Base-by-base conservation (phyloP, 2,888 invertebrate genomes). In the Diabrotica balteata region DNA sequence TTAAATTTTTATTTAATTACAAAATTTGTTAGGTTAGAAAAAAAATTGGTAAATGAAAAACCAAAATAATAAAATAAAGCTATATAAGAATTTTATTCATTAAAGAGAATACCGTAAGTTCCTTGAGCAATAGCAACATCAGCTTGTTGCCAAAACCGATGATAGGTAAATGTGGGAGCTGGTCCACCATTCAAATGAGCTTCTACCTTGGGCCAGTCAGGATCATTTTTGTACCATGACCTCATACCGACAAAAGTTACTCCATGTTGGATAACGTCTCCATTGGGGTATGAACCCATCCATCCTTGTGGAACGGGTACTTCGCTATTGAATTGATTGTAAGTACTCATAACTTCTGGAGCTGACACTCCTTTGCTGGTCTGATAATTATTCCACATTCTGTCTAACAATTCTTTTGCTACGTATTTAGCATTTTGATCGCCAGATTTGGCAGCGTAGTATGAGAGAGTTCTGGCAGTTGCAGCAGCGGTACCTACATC, bases 141-240 rank as follows among this genome's bases (percentile, higher is more conserved):
- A 68, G 72, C 51, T 66, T 76, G 76, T 17, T 72, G 66, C 76
- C 76, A 76, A 71, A 75, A 76, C 57, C 76, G 71, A 71, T 76
- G 76, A 67, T 73, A 75, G 11, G 59, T 65, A 61, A 76, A 74
- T 32, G 55, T 67, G 10, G 76, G 76, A n/a, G 69, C 73, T 10
- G 60, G 63, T 8, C 76, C 76, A 22, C 76, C 75, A 46, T 68
- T 63, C 11, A 76, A 59, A 66, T 74, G 58, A 54, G 62, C 57
- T 58, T 75, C 65, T 8, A 76, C 71, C 63, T 75, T 74, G 9
- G 67, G 9, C 71, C 71, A 76, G 5, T 75, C 70, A 2, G 75
- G 69, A 66, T 76, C 76, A 1, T 74, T 66, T 63, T 76, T 75
- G 67, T 66, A 69, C 61, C 53, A 75, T 32, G 76, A 75, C 57